These are phyloP conservation scores for Columbina picui DNA, from an alignment of 2,113 vertebrate species.

Conservation along the genomic window DNA sequence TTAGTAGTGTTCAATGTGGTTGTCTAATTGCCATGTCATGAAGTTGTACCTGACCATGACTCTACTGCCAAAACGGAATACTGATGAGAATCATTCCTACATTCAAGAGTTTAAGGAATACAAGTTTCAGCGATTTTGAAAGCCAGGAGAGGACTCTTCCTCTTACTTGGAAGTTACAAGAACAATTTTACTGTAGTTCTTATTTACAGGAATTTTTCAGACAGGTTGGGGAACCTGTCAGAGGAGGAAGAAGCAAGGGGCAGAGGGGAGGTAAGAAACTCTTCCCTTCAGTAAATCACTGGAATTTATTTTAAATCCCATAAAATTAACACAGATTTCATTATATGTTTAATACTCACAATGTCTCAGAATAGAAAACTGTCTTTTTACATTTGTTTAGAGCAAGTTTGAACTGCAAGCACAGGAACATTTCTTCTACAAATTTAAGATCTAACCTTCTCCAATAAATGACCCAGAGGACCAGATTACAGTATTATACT, in stretches of 20 bases:
- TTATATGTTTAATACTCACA: not conserved
- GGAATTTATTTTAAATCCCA: not conserved
- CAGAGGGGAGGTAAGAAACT: not conserved
- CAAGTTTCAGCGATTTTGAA: not conserved
- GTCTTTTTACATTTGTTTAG: not conserved
- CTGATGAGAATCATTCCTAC: not conserved
- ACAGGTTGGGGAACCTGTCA: not conserved
- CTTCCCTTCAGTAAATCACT: not conserved
- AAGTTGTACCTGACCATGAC: not conserved
- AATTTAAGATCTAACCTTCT: not conserved
- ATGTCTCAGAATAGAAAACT: not conserved
- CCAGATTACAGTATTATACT: not conserved
- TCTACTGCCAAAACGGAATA: not conserved
- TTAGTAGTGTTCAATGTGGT: accelerated
- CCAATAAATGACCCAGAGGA: not conserved
- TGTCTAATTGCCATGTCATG: not conserved
- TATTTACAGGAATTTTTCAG: not conserved
- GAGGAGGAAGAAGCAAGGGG: not conserved
- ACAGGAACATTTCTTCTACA: not conserved
- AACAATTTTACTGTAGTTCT: not conserved
- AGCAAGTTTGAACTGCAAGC: not conserved
- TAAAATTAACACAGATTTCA: not conserved
- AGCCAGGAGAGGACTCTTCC: not conserved
- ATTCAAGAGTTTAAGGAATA: not conserved
- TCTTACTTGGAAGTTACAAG: not conserved